Base-by-base conservation (phyloP, 2,113 vertebrate genomes). In the Falco punctatus region DNA sequence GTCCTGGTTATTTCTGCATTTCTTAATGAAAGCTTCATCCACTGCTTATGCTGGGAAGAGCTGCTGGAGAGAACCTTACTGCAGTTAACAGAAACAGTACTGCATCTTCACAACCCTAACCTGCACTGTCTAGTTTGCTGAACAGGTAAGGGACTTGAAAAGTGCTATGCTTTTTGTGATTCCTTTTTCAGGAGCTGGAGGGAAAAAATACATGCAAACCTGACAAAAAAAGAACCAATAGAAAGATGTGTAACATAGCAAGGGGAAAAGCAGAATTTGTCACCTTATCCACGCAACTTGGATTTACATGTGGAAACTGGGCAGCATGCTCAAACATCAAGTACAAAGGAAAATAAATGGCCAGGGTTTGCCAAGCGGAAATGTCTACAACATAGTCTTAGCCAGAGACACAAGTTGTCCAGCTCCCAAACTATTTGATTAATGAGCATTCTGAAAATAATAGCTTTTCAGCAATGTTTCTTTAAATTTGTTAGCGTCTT, bases 361-460 rank as follows among this genome's bases (percentile, higher is more conserved):
- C 51, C 33, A 46, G 27, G 21, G 12, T 74, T 91, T 85, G 57
- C 81, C 65, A 69, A 87, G 81, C 81, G 95, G 86, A 92, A 89
- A 84, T 46, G 11, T 65, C 78, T 82, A 32, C 62, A 49, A 17
- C 35, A 42, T 62, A n/a, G 20, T 85, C 49, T 89, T 70, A 79
- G 66, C 0, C 3, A 92, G 69, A 93, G 52, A 91, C 46, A 57
- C 46, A 87, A 82, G 57, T 86, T 96, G 87, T 94, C 91, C 81
- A 66, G 15, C 65, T 93, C 62, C 54, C 70, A 85, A 79, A 81
- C 52, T 58, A 24, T 67, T 95, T 94, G 94, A 96, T 95, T 95
- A 92, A 94, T 94, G 92, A 95, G 20, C 70, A 58, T 77, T 72
- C 62, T 61, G 81, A 85, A 96, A 96, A 94, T 66, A 87, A 94